Conservation (phyloP, 1,140 invertebrate species). For the Metaphire vulgaris region DNA sequence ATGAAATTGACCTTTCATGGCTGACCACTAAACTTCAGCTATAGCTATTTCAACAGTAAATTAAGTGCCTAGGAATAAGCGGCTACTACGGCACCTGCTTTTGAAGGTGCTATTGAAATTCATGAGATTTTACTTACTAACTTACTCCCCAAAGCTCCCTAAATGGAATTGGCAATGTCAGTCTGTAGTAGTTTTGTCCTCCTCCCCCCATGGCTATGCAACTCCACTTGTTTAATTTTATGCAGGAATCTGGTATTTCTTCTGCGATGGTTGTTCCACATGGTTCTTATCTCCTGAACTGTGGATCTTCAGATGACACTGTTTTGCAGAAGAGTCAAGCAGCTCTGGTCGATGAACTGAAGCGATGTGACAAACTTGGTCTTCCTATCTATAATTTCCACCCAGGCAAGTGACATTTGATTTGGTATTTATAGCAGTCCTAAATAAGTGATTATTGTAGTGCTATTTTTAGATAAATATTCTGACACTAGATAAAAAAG, state of each 20-base stretch:
- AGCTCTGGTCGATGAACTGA: conserved; percentile 54
- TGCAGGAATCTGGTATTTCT: conserved; percentile 38
- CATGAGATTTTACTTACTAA: background rate
- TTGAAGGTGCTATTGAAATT: background rate
- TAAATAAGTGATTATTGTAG: background rate
- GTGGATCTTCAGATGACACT: conserved; percentile 52
- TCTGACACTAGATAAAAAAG: too few species aligned
- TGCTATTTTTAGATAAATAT: background rate
- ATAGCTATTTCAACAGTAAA: background rate
- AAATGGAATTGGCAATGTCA: background rate
- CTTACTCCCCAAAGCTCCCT: background rate
- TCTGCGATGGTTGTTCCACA: conserved; percentile 51
- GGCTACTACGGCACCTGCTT: background rate
- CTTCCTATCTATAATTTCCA: conserved; percentile 57
- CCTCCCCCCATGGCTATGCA: background rate
- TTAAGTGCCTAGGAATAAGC: background rate
- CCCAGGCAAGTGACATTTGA: conserved; percentile 47
- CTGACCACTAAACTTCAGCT: too few species aligned
- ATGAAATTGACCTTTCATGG: too few species aligned
- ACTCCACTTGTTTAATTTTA: conserved; percentile 28
- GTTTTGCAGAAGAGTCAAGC: conserved; percentile 52
- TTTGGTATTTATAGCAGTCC: background rate
- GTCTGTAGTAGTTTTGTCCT: background rate
- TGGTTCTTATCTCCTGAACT: conserved; percentile 57
- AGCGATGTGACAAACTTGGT: conserved; percentile 54